Evolutionary conservation across 2,797 vertebrate species (phyloP).

Genomic region (Lycodopsis pacificus): DNA sequence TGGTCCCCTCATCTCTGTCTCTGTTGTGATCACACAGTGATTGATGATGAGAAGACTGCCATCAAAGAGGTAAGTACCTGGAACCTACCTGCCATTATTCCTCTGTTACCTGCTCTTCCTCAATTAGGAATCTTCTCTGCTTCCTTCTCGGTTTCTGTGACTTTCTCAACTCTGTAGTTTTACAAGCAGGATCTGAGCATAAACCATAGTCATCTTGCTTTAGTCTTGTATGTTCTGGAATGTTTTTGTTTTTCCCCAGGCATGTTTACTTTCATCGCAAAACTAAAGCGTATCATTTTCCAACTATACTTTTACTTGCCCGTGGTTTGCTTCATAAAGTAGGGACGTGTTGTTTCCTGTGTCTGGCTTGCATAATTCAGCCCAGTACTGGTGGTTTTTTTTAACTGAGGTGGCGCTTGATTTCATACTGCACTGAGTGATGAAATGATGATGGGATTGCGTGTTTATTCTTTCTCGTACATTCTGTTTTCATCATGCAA

Average conservation of each 20-base stretch:
- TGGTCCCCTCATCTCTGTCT: background rate
- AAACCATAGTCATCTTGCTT: background rate
- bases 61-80: background rate
- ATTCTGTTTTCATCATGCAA: background rate
- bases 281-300: background rate
- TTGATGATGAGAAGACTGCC: background rate
- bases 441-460: background rate
- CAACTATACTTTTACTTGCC: background rate
- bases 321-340: background rate
- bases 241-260: background rate
- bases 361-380: background rate
- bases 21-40: slow-evolving; percentile 14
- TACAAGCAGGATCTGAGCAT: background rate
- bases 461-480: background rate
- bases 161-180: background rate
- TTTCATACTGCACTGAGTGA: background rate
- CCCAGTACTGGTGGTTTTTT: too few species aligned
- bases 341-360: background rate
- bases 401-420: background rate
- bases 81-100: background rate
- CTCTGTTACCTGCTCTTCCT: slow-evolving; percentile 12
- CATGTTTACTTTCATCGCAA: background rate
- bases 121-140: slow-evolving; percentile 1
- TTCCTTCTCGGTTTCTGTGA: slow-evolving; percentile 6
- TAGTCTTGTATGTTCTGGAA: background rate